Evolutionary conservation across 2,888 invertebrate genomes (phyloP).

Genomic region (Tineola bisselliella): DNA sequence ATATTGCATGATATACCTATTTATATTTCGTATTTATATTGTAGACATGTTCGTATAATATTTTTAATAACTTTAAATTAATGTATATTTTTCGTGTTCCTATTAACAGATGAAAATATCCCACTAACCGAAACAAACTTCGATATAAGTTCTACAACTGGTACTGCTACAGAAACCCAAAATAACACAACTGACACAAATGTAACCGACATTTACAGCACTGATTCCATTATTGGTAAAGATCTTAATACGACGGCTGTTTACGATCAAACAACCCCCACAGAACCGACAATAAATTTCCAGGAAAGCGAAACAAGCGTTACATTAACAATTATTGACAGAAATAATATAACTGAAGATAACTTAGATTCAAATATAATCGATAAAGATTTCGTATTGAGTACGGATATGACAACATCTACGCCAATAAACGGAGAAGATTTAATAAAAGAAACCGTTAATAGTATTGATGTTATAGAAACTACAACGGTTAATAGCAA

Average conservation of each 20-base stretch:
- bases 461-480: neutral
- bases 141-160: conserved; percentile 30
- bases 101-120: conserved; percentile 64
- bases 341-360: conserved; percentile 10
- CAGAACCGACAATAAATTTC: conserved; percentile 17
- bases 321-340: conserved; percentile 14
- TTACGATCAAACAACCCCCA: conserved; percentile 18
- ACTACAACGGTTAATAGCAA: neutral
- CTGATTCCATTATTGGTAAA: conserved; percentile 20
- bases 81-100: conserved; percentile 41
- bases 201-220: conserved; percentile 19
- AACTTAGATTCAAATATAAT: neutral
- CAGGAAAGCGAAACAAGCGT: conserved; percentile 20
- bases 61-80: neutral
- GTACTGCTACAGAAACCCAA: conserved; percentile 26
- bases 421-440: neutral
- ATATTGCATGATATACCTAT: no score
- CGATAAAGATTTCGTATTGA: neutral
- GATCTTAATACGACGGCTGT: conserved; percentile 21
- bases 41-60: neutral
- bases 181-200: conserved; percentile 10
- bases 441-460: neutral
- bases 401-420: neutral
- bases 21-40: no score
- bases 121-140: conserved; percentile 58